phyloP scores from a whole-genome alignment of 2,113 vertebrate genomes.

The Corythaeola cristata region DNA sequence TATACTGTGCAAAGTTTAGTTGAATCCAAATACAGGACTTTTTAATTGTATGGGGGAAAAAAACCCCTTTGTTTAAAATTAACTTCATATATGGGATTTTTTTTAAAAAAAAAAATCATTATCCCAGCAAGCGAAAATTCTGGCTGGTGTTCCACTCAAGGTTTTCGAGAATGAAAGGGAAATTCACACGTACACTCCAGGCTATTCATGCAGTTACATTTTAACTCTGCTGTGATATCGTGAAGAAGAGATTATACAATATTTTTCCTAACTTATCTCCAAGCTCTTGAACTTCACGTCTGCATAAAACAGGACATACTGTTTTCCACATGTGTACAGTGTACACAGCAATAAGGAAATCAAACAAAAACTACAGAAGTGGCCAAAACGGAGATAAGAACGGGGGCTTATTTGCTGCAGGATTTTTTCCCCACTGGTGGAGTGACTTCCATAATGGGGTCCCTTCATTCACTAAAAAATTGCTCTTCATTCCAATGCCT shows the following conservation, averaged over 20 bases:
- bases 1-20: neutral
- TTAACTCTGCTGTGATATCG: neutral
- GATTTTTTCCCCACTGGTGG: neutral
- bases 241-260: no score
- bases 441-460: neutral
- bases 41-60: neutral
- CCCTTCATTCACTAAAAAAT: neutral
- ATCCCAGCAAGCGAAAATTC: neutral
- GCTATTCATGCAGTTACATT: neutral
- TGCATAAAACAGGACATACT: neutral
- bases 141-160: neutral
- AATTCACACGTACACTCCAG: neutral
- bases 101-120: neutral
- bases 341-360: neutral
- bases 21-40: neutral
- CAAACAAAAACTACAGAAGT: neutral
- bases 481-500: neutral
- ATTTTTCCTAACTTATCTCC: conserved; percentile 36
- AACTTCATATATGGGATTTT: neutral
- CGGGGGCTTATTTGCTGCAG: neutral
- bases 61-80: neutral
- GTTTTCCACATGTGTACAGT: neutral
- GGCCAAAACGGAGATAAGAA: neutral
- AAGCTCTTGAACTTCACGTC: neutral
- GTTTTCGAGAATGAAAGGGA: neutral